Percentiles rank a stretch among this genome's conserved stretches.
These are phyloP conservation scores for Crocidura indochinensis DNA, from an alignment of 2,797 vertebrate genomes.

Conservation along the genomic window DNA sequence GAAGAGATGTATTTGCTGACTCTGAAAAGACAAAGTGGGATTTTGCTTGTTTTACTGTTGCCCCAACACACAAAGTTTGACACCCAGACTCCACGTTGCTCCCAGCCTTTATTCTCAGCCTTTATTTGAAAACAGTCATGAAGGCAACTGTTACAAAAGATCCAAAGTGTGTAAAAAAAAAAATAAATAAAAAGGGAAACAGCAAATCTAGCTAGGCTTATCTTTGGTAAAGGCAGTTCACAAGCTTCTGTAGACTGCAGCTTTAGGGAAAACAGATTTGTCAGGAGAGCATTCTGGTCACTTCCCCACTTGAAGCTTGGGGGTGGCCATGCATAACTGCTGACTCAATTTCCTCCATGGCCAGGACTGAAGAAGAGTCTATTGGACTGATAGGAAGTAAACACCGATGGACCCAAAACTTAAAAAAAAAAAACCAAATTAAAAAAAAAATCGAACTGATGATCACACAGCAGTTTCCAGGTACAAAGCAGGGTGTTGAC, in stretches of 20 bases:
- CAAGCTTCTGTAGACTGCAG: slow-evolving; percentile 63
- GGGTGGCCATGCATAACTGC: slow-evolving; percentile 38
- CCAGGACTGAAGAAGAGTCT: slow-evolving; percentile 8
- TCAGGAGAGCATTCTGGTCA: background rate
- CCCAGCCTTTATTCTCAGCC: too few species aligned
- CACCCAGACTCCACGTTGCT: too few species aligned
- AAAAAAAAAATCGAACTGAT: too few species aligned
- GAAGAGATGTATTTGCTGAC: background rate
- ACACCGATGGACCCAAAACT: background rate
- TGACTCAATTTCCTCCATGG: slow-evolving; percentile 64
- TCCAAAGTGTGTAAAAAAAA: slow-evolving; percentile 38
- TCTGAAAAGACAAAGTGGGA: background rate
- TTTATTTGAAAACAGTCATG: background rate
- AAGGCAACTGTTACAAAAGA: background rate
- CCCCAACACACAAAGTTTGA: too few species aligned
- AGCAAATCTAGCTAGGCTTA: slow-evolving; percentile 46
- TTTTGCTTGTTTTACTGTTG: background rate
- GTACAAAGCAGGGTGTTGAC: too few species aligned
- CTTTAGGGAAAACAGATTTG: slow-evolving; percentile 61
- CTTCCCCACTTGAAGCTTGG: slow-evolving; percentile 58
- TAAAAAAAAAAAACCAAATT: too few species aligned
- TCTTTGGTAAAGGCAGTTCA: slow-evolving; percentile 52
- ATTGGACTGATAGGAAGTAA: background rate
- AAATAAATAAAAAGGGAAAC: slow-evolving; percentile 1
- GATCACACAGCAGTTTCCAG: too few species aligned